These are phyloP conservation scores for Heliconius ismenius DNA, from an alignment of 2,888 invertebrate species.

Conservation along the genomic window DNA sequence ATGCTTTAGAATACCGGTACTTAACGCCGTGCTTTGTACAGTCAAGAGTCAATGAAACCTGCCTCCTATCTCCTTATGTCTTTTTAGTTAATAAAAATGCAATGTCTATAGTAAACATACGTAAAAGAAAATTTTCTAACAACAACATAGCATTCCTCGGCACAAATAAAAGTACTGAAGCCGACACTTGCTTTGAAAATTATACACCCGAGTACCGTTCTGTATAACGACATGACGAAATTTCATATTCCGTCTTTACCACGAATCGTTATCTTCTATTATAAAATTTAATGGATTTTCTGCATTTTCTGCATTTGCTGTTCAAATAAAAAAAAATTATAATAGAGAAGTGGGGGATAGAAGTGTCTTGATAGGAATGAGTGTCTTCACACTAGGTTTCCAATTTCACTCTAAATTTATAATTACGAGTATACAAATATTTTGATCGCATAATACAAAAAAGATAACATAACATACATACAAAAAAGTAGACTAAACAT, in stretches of 20 bases:
- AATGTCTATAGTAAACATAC: background rate
- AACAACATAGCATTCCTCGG: background rate
- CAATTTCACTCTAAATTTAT: no score
- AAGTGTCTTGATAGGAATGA: no score
- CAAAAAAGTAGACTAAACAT: no score
- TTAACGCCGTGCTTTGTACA: no score
- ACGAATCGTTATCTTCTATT: slow-evolving; percentile 22
- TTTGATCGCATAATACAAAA: no score
- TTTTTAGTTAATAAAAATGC: background rate
- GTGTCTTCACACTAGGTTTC: no score
- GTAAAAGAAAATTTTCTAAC: slow-evolving; percentile 3
- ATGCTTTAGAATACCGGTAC: no score
- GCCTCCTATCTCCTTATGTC: no score
- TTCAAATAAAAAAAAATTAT: background rate
- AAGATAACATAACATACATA: no score
- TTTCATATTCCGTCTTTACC: slow-evolving; percentile 22
- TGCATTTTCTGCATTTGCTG: background rate
- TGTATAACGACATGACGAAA: slow-evolving; percentile 15
- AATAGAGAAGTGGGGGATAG: no score
- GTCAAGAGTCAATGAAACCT: no score
- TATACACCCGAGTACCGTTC: slow-evolving; percentile 22
- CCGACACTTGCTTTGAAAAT: slow-evolving; percentile 27
- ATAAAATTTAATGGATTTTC: slow-evolving; percentile 18
- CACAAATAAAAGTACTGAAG: slow-evolving; percentile 18
- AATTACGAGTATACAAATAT: no score